Conservation (phyloP, 2,797 vertebrate species). For the Catharus ustulatus region DNA sequence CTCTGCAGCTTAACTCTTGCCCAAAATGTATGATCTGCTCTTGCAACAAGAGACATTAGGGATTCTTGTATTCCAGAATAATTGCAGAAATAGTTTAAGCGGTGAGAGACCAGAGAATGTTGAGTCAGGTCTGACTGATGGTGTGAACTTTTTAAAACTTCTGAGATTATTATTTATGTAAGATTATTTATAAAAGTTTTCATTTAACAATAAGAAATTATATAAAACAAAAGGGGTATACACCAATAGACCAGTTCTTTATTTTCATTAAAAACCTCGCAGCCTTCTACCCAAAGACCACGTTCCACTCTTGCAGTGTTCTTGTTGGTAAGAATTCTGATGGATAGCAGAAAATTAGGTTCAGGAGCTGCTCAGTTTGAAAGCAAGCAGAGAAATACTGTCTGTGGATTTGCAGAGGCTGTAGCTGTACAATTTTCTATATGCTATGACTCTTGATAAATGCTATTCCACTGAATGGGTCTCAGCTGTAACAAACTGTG, state of each 20-base stretch:
- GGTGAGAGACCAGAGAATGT: constrained; percentile 33
- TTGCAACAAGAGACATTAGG: constrained; percentile 41
- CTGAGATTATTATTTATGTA: constrained; percentile 44
- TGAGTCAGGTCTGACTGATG: neutral
- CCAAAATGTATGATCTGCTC: constrained; percentile 44
- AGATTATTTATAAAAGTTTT: constrained; percentile 54
- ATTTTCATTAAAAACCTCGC: neutral
- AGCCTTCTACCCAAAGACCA: neutral
- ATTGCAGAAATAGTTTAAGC: neutral
- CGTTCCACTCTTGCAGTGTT: neutral
- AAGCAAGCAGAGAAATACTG: neutral
- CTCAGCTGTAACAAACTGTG: constrained; percentile 44
- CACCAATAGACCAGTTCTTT: neutral
- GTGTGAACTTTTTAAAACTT: constrained; percentile 9
- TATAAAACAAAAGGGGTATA: neutral
- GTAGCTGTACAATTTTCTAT: constrained; percentile 6
- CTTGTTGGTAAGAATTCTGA: neutral
- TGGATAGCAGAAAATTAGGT: neutral
- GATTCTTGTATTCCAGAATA: constrained; percentile 31
- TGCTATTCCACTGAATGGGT: constrained; percentile 22
- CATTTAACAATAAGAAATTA: neutral
- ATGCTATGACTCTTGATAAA: neutral
- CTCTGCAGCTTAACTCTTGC: constrained; percentile 45
- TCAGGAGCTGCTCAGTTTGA: neutral
- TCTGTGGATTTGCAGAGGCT: constrained; percentile 2